Conservation (phyloP, 2,113 vertebrate genomes). For the Hemichromis elongatus region DNA sequence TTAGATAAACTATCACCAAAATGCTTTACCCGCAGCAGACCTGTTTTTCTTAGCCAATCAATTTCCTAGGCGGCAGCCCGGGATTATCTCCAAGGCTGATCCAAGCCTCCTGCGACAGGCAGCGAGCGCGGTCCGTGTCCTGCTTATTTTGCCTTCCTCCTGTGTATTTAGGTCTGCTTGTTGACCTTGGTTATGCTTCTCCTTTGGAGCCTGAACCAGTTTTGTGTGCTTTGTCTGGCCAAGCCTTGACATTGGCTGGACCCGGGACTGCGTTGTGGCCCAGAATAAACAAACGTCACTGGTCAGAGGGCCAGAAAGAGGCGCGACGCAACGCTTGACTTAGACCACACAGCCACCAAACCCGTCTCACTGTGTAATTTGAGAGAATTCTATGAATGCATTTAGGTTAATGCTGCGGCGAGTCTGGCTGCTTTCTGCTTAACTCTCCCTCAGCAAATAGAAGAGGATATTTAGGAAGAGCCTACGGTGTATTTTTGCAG, state of each 20-base stretch:
- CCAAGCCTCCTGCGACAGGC: slow-evolving; percentile 4
- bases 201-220: neutral
- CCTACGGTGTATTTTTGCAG: slow-evolving; percentile 57
- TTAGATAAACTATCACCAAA: slow-evolving; percentile 40
- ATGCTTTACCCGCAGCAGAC: slow-evolving; percentile 5
- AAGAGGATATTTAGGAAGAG: slow-evolving; percentile 35
- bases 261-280: neutral
- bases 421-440: slow-evolving; percentile 27
- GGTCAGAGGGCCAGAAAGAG: slow-evolving; percentile 22
- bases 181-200: slow-evolving; percentile 55
- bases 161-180: slow-evolving; percentile 45
- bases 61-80: slow-evolving; percentile 54
- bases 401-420: neutral
- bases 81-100: slow-evolving; percentile 53
- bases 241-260: slow-evolving; percentile 29
- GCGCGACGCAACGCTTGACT: neutral
- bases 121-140: neutral
- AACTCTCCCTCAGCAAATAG: neutral
- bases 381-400: neutral
- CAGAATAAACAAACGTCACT: slow-evolving; percentile 53
- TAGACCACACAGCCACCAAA: slow-evolving; percentile 30
- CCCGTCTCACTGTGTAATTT: neutral
- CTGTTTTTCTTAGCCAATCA: slow-evolving; percentile 66
- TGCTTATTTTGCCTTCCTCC: slow-evolving; percentile 61
- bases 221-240: slow-evolving; percentile 43